Base-by-base conservation (phyloP, 2,797 vertebrate species). In the Fistularia tabacaria region DNA sequence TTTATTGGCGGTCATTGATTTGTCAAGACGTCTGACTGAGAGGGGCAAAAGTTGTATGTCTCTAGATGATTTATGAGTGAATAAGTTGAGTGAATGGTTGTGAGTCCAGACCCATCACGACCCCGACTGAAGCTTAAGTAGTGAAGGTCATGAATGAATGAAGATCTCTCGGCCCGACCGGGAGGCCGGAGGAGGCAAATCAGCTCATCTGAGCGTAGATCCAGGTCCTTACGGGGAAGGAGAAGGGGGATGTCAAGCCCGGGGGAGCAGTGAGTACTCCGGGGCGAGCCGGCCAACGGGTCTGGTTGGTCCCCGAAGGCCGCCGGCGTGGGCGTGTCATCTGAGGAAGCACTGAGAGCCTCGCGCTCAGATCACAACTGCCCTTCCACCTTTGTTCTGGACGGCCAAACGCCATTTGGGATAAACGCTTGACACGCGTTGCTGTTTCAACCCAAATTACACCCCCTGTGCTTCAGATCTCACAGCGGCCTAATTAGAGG, bases 371-470 rank as follows among this genome's bases (percentile, higher is more conserved):
- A 87, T 75, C 76, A 75, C 82, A 82, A 82, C 78, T 77, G 77
- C 75, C 75, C 73, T 58, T 25, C 64, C 39, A 70, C 76, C 81
- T 85, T 87, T 88, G 81, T 80, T 77, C 68, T 82, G 60, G 48
- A 79, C 66, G 70, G 73, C 77, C 25, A 87, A 89, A 88, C 49
- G 77, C 66, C 78, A 80, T 13, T 76, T 80, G 49, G 60, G 64
- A 71, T 85, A 85, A 87, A 87, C 69, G 85, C 82, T 74, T 78
- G 76, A 84, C 82, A 82, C 79, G 37, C 57, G 61, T 79, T 81
- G 84, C 71, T 69, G 80, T 85, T 88, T 88, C 80, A 87, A 85
- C 81, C 83, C 73, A 87, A 87, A 88, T 88, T 75, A 79, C 56
- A 76, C 67, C 79, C 9, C 1, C 12, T n/a, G 41, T 8, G 76